Base-by-base conservation (phyloP, 2,113 vertebrate genomes). In the Sorex fumeus region DNA sequence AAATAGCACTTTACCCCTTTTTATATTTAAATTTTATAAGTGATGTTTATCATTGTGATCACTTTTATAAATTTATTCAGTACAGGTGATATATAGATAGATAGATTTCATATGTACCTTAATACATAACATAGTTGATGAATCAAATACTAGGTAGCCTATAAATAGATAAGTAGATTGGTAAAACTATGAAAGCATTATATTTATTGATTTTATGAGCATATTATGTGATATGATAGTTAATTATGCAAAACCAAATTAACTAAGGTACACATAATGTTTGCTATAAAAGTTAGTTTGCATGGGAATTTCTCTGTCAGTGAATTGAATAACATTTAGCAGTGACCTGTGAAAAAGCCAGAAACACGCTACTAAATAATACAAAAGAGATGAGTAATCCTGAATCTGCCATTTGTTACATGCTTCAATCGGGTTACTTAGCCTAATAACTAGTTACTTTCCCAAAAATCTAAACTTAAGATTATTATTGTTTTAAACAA, bases 201-300 rank as follows among this genome's bases (percentile, higher is more conserved):
- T 28, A 27, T 34, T 27, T 6, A 82, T 76, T 74, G 32, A 76
- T 69, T 93, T 94, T 72, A 85, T 21, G 8, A 85, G 25, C 8
- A 57, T 28, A 45, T 81, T 69, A 75, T 90, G 36, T 84, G 27
- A 30, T 11, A 74, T 66, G 87, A 60, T 90, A 88, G 60, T 90
- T 88, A 93, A 71, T 93, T 84, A 90, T 81, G 86, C 77, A 96
- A 95, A 96, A 95, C 47, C 82, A 95, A 95, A 96, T 74, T 72
- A 85, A 77, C 9, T 91, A 94, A 95, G 88, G 57, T 80, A 66
- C 72, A 70, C 5, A 88, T 40, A 79, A 45, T 89, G 70, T 95
- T 96, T 62, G 90, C 88, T 96, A 64, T 64, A 57, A 76, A 92
- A 75, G 72, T 91, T 91, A 78, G 45, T 89, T 91, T 86, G 80